Evolutionary conservation across 2,888 invertebrate genomes (phyloP), one percentile per base, ranked within the genome.

Genomic region (Aromia moschata): DNA sequence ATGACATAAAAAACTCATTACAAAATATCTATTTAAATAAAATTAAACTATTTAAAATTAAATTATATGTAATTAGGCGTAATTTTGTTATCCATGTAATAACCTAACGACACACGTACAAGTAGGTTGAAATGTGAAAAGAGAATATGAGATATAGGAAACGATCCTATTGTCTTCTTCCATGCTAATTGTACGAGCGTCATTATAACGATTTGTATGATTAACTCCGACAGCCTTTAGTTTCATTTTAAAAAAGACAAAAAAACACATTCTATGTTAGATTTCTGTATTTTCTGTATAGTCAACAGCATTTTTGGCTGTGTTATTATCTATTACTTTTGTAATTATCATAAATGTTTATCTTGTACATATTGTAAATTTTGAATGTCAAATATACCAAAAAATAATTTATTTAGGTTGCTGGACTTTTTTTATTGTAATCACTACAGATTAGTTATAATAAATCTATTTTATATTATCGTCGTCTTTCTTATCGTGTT

Each of bases 241-340:
- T 25, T 25, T 25, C 7, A 3, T 25, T 5, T 25, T 25, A 5
- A 3, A 25, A 25, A 25, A 25, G 25, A 25, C 25, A 25, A 25
- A 56, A 60, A 30, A 7, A 56, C 59, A 62, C 64, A 25, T 25
- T 60, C 54, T 65, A 70, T 70, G 71, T 44, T 65, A 56, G 60
- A 67, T 66, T 66, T 75, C 72, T 75, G 74, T 76, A 73, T 76
- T 65, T 57, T 70, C 63, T 74, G 73, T 74, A 76, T 76, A 77
- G 76, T 77, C 72, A 72, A 76, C 79, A 78, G 78, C 78, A 73
- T 72, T 74, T 70, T 73, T 69, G 78, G 78, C 79, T 79, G 79
- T 79, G 79, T 76, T 74, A 71, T 70, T 70, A 70, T 71, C 70
- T 67, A 68, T 70, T 69, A 63, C 40, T 69, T 70, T 65, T 62